Base-by-base conservation (phyloP, 2,113 vertebrate genomes). In the Tor tambroides region DNA sequence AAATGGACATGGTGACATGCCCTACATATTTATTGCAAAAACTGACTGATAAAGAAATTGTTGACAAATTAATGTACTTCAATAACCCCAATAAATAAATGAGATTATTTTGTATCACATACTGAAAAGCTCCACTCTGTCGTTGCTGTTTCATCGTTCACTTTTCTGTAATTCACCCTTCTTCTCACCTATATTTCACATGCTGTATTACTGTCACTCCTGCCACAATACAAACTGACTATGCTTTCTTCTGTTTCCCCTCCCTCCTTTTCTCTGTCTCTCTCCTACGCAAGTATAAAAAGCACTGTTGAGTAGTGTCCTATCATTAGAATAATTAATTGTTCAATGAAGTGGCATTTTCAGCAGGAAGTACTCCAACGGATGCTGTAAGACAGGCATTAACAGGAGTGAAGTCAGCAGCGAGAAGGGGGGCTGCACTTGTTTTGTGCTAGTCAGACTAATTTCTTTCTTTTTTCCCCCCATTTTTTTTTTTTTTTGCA, bases 271-370 rank as follows among this genome's bases (percentile, higher is more conserved):
- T 54, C 17, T 41, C 23, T 77, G 38, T 65, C 83, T 63, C 38
- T 43, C 71, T 21, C 82, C 3, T 59, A 63, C 63, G 26, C 80
- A 80, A 81, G 65, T 84, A 88, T 92, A 92, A 91, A 88, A 85
- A 90, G 91, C 92, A 92, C 84, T 88, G 89, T 89, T 90, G 90
- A 93, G 91, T 88, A 85, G 89, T 61, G 89, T 92, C 85, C 93
- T 93, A 92, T 93, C 91, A 94, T 94, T 94, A 94, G 88, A 94
- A 93, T 94, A 94, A 94, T 94, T 94, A 93, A 94, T 94, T 94
- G 93, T 94, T 94, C 92, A 93, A 91, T 93, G 91, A 91, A 95
- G 94, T 93, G 93, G 91, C 81, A 86, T 92, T 90, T 94, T 94
- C 89, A 91, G 88, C 88, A 86, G 88, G 87, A 94, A 88, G 92